Evolutionary conservation across 1,140 invertebrate species (phyloP), one percentile per base, ranked within the genome.

Genomic region (Hermatobates lingyangjiaoensis): DNA sequence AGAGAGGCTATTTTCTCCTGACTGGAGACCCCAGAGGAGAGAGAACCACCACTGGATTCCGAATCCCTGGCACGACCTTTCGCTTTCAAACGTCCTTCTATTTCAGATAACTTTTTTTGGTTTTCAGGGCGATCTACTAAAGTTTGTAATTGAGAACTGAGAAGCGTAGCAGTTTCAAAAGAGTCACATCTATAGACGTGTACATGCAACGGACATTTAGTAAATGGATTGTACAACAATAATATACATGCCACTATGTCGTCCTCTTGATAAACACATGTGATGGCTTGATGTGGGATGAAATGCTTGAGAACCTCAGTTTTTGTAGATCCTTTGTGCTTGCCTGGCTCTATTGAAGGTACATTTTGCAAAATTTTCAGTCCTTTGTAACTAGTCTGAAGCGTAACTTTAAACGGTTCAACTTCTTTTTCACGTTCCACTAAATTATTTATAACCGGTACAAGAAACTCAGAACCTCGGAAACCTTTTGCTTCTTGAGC

Each of bases 101-200:
- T 77, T 60, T 84, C 83, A 3, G 77, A 74, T 58, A 88, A 79
- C 57, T 87, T 86, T 61, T 83, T 84, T 65, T 86, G 81, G 67
- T 87, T 91, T 57, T 91, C 87, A 27, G 87, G 83, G 39, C 83
- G 65, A 44, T 83, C 81, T 20, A 89, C 83, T 40, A 95, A 67
- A 10, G 79, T 75, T 61, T 85, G 79, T 44, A 96, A 66, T 62
- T 93, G 89, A 2, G 76, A 72, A 52, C 79, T 79, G 50, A 96
- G 74, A 54, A 89, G 75, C 50, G 81, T 73, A 0, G 93, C 92
- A 4, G 92, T 97, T 60, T 91, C 83, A 20, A 90, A 79, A 14
- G 87, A 90, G 65, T 96, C 92, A 66, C 91, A 97, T 66, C 84
- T 77, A 69, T 96, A 96, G 27, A 87, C 90, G 63, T 96, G 92